These are phyloP conservation scores for Elgaria multicarinata DNA, from an alignment of 2,113 vertebrate species.

Conservation along the genomic window DNA sequence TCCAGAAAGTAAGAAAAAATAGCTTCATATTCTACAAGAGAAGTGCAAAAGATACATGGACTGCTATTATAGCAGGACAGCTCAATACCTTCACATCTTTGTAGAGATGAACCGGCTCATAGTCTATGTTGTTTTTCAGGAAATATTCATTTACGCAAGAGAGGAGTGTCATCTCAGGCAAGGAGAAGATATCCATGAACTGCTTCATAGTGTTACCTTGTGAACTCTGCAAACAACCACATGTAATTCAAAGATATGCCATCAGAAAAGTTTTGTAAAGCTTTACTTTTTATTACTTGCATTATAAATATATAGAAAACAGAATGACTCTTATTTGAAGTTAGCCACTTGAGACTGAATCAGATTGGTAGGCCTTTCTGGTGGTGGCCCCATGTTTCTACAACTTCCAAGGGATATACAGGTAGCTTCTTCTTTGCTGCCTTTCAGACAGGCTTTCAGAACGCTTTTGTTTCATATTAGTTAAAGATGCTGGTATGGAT, in stretches of 20 bases:
- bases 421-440: neutral
- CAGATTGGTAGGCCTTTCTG: neutral
- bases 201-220: slow-evolving; percentile 97
- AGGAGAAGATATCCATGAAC: slow-evolving; percentile 99
- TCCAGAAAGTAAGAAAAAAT: neutral
- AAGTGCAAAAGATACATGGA: fast-evolving
- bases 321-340: neutral
- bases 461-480: neutral
- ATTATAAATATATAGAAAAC: neutral
- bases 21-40: neutral
- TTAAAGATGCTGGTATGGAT: neutral
- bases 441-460: neutral
- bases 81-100: slow-evolving; percentile 97
- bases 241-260: neutral
- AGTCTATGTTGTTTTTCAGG: slow-evolving; percentile 97
- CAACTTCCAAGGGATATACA: neutral
- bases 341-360: neutral
- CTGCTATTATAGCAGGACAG: slow-evolving; percentile 2
- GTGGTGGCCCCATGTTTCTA: neutral
- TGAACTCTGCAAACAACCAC: slow-evolving; percentile 82
- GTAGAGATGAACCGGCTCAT: slow-evolving; percentile 96
- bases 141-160: slow-evolving; percentile 98
- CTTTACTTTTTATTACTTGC: neutral
- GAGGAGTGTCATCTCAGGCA: slow-evolving; percentile 96
- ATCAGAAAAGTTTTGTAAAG: neutral